Base-by-base conservation (phyloP, 2,113 vertebrate species). In the Xiphophorus maculatus region DNA sequence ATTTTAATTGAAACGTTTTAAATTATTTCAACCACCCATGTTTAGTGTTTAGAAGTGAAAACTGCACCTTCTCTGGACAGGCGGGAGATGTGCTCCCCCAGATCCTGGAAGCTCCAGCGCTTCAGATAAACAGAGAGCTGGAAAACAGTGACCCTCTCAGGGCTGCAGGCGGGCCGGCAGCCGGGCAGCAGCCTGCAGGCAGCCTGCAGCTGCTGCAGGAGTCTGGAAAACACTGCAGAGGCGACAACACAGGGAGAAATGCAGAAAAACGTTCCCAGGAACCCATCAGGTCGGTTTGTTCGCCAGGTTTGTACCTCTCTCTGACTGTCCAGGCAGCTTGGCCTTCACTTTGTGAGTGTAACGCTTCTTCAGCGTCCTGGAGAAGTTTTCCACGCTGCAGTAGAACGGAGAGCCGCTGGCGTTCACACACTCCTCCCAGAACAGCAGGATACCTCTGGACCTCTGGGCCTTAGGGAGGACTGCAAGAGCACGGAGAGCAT, bases 31-130 rank as follows among this genome's bases (percentile, higher is more conserved):
- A 35, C 35, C 35, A 10, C 8, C 8, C 33, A 3, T 15, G 40
- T 42, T 44, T 44, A 44, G 22, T 22, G 48, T 51, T 54, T 25
- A n/a, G 25, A 9, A 7, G 10, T 11, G 51, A 58, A 54, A n/a
- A 19, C 51, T n/a, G 22, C 11, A 98, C 98, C 97, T 96, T 99
- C 98, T 88, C 92, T 97, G 32, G 96, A 94, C 1, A 99, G 96
- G 19, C 86, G 94, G 0, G 91, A 91, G 27, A 98, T 85, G 79
- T 98, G 96, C 28, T 95, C 96, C 70, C 97, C 97, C 82, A 98
- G 92, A 87, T 96, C 95, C 0, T 84, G 79, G 30, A 97, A 58
- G 3, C 62, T 85, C 82, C 95, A 95, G 42, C 93, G 94, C 70
- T 91, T 95, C 90, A 99, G 92, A 86, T 97, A 97, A 22, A 93